Conservation (phyloP, 2,113 vertebrate species). For the Alethe diademata region DNA sequence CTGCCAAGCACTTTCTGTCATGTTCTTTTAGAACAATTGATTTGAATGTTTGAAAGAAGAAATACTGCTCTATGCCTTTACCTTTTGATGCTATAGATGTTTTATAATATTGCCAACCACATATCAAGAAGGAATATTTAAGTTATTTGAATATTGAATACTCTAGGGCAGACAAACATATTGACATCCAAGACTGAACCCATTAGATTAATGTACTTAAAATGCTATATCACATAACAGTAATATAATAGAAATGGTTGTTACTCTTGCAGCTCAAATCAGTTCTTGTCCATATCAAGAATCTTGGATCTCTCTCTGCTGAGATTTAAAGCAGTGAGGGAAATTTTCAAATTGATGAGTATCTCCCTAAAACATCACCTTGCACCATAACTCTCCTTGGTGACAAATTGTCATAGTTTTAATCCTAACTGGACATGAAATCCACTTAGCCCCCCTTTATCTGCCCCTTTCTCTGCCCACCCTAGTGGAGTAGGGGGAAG, state of each 20-base stretch:
- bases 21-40: neutral
- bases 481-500: neutral
- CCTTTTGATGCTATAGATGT: neutral
- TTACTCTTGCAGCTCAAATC: neutral
- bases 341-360: neutral
- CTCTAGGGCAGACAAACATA: neutral
- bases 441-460: neutral
- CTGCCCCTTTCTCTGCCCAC: rapidly evolving
- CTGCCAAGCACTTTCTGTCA: neutral
- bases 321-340: neutral
- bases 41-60: neutral
- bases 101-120: neutral
- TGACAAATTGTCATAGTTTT: neutral
- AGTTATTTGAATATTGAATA: neutral
- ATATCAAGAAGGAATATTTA: neutral
- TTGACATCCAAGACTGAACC: neutral
- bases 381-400: neutral
- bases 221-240: neutral
- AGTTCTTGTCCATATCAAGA: neutral
- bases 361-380: neutral
- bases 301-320: neutral
- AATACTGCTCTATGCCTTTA: neutral
- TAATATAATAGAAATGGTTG: neutral
- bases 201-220: neutral
- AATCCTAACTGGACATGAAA: neutral